Conservation (phyloP, 2,888 invertebrate species). For the Yponomeuta cagnagella region DNA sequence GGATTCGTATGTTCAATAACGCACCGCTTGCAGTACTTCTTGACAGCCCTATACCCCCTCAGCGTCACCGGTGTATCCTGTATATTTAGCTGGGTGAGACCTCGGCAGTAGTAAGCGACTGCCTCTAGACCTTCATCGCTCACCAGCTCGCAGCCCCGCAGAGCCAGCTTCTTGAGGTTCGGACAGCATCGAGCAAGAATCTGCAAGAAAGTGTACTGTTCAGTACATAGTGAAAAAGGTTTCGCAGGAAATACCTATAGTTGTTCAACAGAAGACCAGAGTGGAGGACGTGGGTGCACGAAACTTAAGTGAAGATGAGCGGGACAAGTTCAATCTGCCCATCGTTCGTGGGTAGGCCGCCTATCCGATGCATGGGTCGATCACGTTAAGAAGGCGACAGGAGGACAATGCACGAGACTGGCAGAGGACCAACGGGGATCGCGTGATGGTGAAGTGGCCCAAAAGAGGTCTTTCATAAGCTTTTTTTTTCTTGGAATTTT, state of each 20-base stretch:
- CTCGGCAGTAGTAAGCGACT: conserved; percentile 92
- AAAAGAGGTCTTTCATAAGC: too few relatives aligned
- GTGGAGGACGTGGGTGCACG: too few relatives aligned
- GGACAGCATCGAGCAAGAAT: conserved; percentile 92
- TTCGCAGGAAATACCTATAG: background rate
- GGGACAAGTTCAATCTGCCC: background rate
- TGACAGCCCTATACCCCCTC: conserved; percentile 92
- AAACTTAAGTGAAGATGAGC: too few relatives aligned
- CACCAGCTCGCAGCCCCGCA: conserved; percentile 93
- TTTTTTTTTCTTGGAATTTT: too few relatives aligned
- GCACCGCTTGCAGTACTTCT: conserved; percentile 93
- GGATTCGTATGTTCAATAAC: conserved; percentile 97
- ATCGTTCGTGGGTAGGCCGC: too few relatives aligned
- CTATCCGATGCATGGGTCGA: too few relatives aligned
- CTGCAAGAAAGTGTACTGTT: conserved; percentile 56
- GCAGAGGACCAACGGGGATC: too few relatives aligned
- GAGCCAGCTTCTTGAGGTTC: conserved; percentile 91
- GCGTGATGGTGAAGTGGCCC: too few relatives aligned
- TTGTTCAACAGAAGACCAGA: too few relatives aligned
- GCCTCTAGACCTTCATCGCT: conserved; percentile 90
- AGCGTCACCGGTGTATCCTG: conserved; percentile 94
- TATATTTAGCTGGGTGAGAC: conserved; percentile 92
- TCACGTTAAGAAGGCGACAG: too few relatives aligned
- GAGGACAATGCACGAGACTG: too few relatives aligned
- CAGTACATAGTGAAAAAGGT: background rate